Base-by-base conservation (phyloP, 1,140 invertebrate genomes). In the Euglossa dilemma region DNA sequence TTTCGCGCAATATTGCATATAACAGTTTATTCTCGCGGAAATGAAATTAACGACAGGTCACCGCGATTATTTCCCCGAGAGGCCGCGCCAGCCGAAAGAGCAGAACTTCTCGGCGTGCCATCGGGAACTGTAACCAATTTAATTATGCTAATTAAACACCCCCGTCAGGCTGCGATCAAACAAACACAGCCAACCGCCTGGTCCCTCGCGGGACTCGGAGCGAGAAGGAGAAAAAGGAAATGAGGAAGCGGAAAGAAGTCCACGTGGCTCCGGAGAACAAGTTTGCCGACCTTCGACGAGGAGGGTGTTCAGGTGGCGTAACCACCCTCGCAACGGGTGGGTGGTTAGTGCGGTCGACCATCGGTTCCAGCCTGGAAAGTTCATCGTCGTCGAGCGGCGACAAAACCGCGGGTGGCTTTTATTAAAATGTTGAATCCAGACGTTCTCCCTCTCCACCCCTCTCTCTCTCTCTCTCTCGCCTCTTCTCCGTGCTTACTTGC, bases 341-440 rank as follows among this genome's bases (percentile, higher is more conserved):
- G n/a, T 61, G 45, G 2, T 18, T 47, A 43, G n/a, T 20, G 57
- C 25, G 79, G 47, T 64, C 50, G n/a, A 61, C 56, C 56, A 63
- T 74, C 61, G 25, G 36, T 74, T 73, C 23, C n/a, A 69, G 70
- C 67, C 36, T 64, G 57, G 69, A 83, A 85, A 85, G 73, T 85
- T 85, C 80, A 83, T 85, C 84, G 78, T 36, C 23, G 57, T 56
- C 43, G 54, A 56, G 59, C 67, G 89, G 79, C 90, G 90, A 91
- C 90, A 91, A 91, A 91, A 91, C 89, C 90, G 73, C 89, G 88
- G 87, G 81, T 89, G 86, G 79, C 86, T 87, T 91, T 92, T 92
- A 92, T 92, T 91, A 92, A 92, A 91, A 91, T 90, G 89, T 92
- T 90, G 86, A 91, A 91, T 90, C 87, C 84, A 71, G 79, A 79